A percentile compares a stretch with the other conserved stretches of the same genome.
These are phyloP conservation scores for Xerus rutilus DNA, from an alignment of 2,797 vertebrate species.

Conservation along the genomic window DNA sequence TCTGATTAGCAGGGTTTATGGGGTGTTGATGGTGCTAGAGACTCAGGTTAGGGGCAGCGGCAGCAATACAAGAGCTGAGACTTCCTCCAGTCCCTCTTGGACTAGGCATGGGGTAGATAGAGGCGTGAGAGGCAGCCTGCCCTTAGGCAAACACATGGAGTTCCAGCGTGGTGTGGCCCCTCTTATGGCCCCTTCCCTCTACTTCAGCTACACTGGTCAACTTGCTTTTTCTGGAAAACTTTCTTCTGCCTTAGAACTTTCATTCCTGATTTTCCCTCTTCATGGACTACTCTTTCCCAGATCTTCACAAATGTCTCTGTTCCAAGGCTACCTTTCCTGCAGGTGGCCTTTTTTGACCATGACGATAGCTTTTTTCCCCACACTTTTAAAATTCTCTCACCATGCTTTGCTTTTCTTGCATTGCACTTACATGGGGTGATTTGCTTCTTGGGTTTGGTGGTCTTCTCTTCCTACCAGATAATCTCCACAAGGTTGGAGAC, in stretches of 20 bases:
- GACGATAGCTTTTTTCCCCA: background rate
- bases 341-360: background rate
- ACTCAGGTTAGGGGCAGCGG: background rate
- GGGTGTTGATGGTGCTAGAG: background rate
- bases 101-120: background rate
- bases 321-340: background rate
- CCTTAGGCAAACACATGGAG: no score
- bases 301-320: background rate
- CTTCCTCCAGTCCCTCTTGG: background rate
- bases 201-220: background rate
- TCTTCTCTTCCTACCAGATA: background rate
- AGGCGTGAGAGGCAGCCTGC: no score
- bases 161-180: rapidly evolving
- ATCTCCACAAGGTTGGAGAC: background rate
- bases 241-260: background rate
- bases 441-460: background rate
- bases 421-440: background rate
- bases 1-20: background rate
- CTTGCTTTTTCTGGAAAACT: background rate
- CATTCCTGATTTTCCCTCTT: background rate
- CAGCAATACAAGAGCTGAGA: no score
- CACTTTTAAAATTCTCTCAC: background rate
- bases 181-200: rapidly evolving
- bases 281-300: background rate
- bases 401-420: background rate